A percentile compares a stretch with the other conserved stretches of the same genome.
Conservation (phyloP, 2,113 vertebrate genomes). For the Neodon shergylaensis region DNA sequence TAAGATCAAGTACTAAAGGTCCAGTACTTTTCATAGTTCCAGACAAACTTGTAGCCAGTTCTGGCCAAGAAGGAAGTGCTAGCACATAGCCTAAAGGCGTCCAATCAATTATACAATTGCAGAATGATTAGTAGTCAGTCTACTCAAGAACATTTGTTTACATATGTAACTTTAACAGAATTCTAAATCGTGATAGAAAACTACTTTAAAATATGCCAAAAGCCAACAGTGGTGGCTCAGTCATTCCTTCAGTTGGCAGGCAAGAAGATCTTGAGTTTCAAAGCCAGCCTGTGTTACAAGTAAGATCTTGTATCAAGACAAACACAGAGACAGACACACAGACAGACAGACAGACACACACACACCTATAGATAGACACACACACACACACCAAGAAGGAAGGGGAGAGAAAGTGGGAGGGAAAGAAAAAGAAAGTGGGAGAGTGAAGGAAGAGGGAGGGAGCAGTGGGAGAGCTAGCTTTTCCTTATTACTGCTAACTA, state of each 20-base stretch:
- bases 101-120: background rate
- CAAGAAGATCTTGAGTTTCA: background rate
- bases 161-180: background rate
- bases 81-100: background rate
- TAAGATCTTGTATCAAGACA: background rate
- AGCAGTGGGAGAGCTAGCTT: background rate
- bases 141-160: background rate
- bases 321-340: background rate
- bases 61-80: background rate
- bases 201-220: slow-evolving; percentile 13
- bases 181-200: slow-evolving; percentile 28
- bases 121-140: background rate
- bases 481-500: background rate
- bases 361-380: background rate
- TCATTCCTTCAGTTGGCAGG: background rate
- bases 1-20: background rate
- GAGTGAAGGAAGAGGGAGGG: background rate
- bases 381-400: background rate
- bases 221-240: background rate
- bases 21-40: background rate
- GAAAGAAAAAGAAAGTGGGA: background rate
- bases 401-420: too few relatives aligned
- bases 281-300: background rate
- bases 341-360: background rate
- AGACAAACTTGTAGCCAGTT: background rate